Percentiles rank a stretch among this genome's conserved stretches.
phyloP scores from a whole-genome alignment of 2,113 vertebrate genomes.

The Crotalus horridus region DNA sequence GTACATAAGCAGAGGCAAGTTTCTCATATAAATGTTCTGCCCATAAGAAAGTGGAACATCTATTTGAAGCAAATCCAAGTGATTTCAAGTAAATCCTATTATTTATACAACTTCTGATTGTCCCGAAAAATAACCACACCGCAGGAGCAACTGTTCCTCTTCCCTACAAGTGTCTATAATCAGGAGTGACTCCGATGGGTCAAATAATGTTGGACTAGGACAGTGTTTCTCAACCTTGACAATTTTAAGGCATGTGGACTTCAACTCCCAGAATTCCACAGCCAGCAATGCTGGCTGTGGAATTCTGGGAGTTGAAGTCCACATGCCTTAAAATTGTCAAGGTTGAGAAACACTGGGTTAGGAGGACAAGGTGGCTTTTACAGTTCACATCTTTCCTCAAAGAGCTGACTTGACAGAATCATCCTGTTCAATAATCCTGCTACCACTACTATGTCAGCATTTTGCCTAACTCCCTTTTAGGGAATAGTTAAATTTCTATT shows the following conservation, averaged over 20 bases:
- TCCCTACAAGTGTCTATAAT: not conserved
- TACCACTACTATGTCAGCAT: not conserved
- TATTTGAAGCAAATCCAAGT: not conserved
- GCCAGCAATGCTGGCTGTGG: too few relatives aligned
- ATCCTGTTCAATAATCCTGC: not conserved
- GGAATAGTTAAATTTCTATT: not conserved
- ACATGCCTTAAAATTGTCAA: too few relatives aligned
- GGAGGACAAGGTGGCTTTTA: not conserved
- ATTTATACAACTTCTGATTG: not conserved
- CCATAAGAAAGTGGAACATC: not conserved
- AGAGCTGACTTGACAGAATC: not conserved
- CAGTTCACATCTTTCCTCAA: not conserved
- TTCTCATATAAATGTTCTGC: not conserved
- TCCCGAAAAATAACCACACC: not conserved
- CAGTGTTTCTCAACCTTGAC: too few relatives aligned
- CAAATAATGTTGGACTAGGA: not conserved
- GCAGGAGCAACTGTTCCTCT: not conserved
- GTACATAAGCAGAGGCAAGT: not conserved
- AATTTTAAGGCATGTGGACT: too few relatives aligned
- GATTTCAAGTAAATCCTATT: not conserved
- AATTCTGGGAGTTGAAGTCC: too few relatives aligned
- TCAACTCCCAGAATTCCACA: too few relatives aligned
- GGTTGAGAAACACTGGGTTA: not conserved
- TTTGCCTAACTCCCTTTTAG: not conserved
- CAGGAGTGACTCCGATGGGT: not conserved